Evolutionary conservation across 2,888 invertebrate genomes (phyloP).

Genomic region (Lycia hirtaria): DNA sequence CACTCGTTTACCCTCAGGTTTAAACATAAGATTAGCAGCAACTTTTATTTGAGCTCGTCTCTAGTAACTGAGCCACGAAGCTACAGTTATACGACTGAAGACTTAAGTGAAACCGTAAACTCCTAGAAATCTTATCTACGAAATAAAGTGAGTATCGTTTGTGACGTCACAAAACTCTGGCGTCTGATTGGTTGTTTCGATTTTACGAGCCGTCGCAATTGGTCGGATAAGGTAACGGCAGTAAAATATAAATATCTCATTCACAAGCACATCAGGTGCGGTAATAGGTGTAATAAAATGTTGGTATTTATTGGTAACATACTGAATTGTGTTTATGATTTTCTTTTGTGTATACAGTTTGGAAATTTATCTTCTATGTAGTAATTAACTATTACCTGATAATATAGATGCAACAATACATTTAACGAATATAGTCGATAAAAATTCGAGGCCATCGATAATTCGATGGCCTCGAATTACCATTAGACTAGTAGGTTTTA

Average conservation of each 20-base stretch:
- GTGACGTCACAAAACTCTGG: constrained; percentile 23
- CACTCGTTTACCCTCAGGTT: too few relatives aligned
- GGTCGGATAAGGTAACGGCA: constrained; percentile 10
- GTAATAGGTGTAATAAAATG: constrained; percentile 20
- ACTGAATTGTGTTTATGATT: not conserved
- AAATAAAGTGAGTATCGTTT: constrained; percentile 24
- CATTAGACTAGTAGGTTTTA: too few relatives aligned
- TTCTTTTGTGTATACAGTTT: not conserved
- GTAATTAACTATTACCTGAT: too few relatives aligned
- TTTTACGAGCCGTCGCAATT: constrained; percentile 25
- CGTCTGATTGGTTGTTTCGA: constrained; percentile 26
- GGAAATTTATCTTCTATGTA: not conserved
- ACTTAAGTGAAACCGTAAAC: constrained; percentile 25
- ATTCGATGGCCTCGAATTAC: too few relatives aligned
- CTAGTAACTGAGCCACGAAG: constrained; percentile 18
- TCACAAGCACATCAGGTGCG: constrained; percentile 23
- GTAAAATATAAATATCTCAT: constrained; percentile 27
- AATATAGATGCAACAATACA: too few relatives aligned
- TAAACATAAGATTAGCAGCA: not conserved
- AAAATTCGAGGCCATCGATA: too few relatives aligned
- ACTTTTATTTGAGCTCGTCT: constrained; percentile 15
- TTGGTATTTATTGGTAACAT: constrained; percentile 16
- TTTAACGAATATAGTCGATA: too few relatives aligned
- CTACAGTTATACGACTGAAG: constrained; percentile 28
- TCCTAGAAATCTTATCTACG: constrained; percentile 24